Percentiles rank a stretch among this genome's conserved stretches.
Evolutionary conservation across 2,888 invertebrate species (phyloP).

Genomic region (Heliconius cydno): DNA sequence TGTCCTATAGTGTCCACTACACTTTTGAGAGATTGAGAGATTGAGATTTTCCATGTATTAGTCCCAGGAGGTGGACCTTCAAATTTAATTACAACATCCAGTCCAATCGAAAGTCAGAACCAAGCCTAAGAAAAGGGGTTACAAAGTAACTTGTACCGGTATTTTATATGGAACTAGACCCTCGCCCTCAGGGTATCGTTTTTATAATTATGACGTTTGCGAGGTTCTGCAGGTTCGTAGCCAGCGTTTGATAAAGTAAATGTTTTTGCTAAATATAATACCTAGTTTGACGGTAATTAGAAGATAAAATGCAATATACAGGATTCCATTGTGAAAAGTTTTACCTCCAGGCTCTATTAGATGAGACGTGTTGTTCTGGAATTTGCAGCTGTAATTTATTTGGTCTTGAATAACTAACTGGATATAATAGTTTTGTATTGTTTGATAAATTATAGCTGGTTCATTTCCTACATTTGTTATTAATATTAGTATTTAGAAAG

Average conservation of each 20-base stretch:
- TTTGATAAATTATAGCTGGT: background rate
- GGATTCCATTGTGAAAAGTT: conserved; percentile 19
- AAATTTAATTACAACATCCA: background rate
- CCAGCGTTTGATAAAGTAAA: conserved; percentile 37
- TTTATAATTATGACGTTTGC: conserved; percentile 49
- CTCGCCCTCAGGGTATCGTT: conserved; percentile 45
- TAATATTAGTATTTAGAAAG: no score
- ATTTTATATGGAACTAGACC: conserved; percentile 43
- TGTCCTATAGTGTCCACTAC: no score
- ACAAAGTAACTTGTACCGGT: conserved; percentile 43
- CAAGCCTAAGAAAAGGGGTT: conserved; percentile 34
- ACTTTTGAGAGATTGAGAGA: no score
- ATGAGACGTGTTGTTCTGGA: background rate
- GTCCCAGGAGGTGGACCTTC: no score
- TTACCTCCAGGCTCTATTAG: conserved; percentile 10
- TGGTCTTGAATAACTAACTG: background rate
- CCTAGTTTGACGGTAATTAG: conserved; percentile 23
- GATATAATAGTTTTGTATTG: background rate
- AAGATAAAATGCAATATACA: background rate
- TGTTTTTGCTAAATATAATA: conserved; percentile 27
- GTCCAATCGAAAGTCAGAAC: conserved; percentile 8
- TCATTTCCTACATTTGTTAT: background rate
- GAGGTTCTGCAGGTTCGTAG: conserved; percentile 35
- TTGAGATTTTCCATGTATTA: no score
- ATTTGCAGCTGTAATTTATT: background rate